These are phyloP conservation scores for Vicugna pacos DNA, from an alignment of 2,113 vertebrate species.

Conservation along the genomic window DNA sequence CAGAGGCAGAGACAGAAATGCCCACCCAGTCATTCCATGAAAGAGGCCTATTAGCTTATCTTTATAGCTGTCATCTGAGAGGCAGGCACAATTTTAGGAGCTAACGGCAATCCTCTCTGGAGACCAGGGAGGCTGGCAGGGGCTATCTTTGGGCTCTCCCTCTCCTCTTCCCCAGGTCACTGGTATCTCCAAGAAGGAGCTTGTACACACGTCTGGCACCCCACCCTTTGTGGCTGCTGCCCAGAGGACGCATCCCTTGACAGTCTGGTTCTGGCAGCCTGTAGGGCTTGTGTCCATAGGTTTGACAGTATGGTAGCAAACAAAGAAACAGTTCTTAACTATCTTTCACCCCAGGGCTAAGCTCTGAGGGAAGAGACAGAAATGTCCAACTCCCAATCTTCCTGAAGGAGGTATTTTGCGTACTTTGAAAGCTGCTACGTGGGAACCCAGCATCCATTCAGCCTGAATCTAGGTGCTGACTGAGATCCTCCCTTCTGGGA, in stretches of 20 bases:
- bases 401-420: neutral
- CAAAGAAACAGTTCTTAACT: neutral
- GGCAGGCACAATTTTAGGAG: neutral
- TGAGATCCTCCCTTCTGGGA: neutral
- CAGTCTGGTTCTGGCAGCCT: neutral
- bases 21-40: neutral
- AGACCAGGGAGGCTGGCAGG: neutral
- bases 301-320: neutral
- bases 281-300: neutral
- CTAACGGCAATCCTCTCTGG: neutral
- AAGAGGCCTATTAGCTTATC: neutral
- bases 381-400: neutral
- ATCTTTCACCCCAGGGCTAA: neutral
- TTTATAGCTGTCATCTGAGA: neutral
- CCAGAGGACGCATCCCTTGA: neutral
- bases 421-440: neutral
- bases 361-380: neutral
- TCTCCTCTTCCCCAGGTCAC: neutral
- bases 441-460: neutral
- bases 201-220: neutral
- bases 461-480: neutral
- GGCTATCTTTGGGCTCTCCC: neutral
- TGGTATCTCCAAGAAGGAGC: neutral
- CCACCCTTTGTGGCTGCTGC: neutral
- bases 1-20: neutral